These are phyloP conservation scores for Pediacus dermestoides DNA, from an alignment of 2,888 invertebrate species.

Conservation along the genomic window DNA sequence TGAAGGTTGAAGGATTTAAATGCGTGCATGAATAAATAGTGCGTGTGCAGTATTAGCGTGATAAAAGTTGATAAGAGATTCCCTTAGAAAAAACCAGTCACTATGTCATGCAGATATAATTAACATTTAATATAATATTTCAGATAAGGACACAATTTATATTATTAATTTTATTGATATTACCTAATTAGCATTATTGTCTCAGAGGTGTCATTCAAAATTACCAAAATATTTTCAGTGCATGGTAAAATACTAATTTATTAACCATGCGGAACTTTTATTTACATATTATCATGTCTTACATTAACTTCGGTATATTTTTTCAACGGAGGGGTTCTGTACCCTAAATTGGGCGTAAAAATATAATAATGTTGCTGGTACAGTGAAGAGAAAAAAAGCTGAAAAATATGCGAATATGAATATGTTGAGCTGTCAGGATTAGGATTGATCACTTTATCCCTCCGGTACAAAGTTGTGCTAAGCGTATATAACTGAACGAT, in stretches of 20 bases:
- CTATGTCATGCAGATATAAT: conserved; percentile 41
- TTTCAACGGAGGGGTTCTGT: no score
- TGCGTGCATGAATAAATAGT: conserved; percentile 26
- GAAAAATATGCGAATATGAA: conserved; percentile 45
- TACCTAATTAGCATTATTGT: no score
- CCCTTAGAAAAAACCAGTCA: conserved; percentile 37
- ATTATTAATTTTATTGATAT: no score
- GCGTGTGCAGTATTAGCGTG: conserved; percentile 37
- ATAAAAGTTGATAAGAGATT: conserved; percentile 36
- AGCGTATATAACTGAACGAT: conserved; percentile 26
- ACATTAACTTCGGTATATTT: no score
- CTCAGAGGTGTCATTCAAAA: no score
- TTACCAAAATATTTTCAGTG: no score
- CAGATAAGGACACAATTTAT: no score
- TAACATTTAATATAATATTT: conserved; percentile 33
- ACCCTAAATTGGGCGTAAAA: no score
- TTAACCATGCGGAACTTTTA: no score
- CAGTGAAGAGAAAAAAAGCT: conserved; percentile 38
- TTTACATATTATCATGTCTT: no score
- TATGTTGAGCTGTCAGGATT: conserved; percentile 40
- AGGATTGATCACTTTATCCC: conserved; percentile 41
- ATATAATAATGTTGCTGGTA: conserved; percentile 37
- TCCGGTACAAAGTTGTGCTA: conserved; percentile 30
- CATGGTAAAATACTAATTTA: no score
- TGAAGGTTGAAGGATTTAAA: conserved; percentile 10